Evolutionary conservation across 2,888 invertebrate species (phyloP).

Genomic region (Troilus luridus): DNA sequence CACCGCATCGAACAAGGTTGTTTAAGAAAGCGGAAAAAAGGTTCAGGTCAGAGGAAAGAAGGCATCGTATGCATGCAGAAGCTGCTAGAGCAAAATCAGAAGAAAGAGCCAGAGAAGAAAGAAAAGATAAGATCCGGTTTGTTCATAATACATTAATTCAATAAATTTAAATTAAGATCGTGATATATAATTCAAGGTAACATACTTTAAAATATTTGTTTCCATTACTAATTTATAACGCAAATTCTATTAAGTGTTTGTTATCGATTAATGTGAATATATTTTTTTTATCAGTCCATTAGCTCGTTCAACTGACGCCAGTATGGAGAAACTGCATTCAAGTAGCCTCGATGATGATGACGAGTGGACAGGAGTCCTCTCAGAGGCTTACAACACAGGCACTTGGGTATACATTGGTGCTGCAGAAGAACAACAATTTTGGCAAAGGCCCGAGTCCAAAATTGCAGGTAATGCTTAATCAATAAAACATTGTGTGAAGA

Average conservation of each 20-base stretch:
- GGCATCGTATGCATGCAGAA: constrained; percentile 79
- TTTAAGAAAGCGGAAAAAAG: constrained; percentile 86
- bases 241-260: neutral
- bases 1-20: constrained; percentile 71
- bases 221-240: too few relatives aligned
- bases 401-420: constrained; percentile 85
- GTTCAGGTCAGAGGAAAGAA: constrained; percentile 85
- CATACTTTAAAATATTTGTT: neutral
- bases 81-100: constrained; percentile 84
- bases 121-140: constrained; percentile 68
- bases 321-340: constrained; percentile 75
- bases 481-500: neutral
- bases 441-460: constrained; percentile 67
- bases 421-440: constrained; percentile 76
- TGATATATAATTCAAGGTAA: neutral
- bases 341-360: constrained; percentile 73
- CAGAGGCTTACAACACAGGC: constrained; percentile 80
- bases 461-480: constrained; percentile 60
- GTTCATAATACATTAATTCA: neutral
- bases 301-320: constrained; percentile 80
- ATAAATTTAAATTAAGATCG: neutral
- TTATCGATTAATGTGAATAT: neutral
- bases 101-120: constrained; percentile 80
- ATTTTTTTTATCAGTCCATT: constrained; percentile 67
- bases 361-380: constrained; percentile 75